Evolutionary conservation across 2,113 vertebrate species (phyloP), one percentile per base, ranked within the genome.

Genomic region (Coregonus clupeaformis): DNA sequence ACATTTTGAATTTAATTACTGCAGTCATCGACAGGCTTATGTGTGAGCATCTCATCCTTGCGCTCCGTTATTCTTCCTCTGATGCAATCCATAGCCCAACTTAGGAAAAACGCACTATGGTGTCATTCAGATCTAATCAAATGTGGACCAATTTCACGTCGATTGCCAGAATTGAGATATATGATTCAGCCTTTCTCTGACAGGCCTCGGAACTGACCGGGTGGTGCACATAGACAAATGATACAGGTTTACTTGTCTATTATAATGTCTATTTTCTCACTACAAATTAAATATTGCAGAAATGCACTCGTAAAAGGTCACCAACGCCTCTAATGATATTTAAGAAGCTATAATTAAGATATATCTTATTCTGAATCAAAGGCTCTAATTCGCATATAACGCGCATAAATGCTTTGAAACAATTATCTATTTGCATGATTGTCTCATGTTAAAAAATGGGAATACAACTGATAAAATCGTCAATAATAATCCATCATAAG

Each of bases 121-220:
- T 16, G 20, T 22, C 18, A 60, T 24, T 60, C n/a, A 52, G 49
- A 52, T 60, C n/a, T 7, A 22, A 60, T 60, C n/a, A n/a, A 60
- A 60, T 60, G 6, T 60, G n/a, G 36, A 42, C 36, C 36, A 42
- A 42, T 42, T 42, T 11, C 36, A 42, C 36, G 36, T 42, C 36
- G 36, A 11, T 42, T 7, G 36, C 11, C 36, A 11, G 36, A 42
- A 42, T 16, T 65, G 14, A 65, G 18, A n/a, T n/a, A 11, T 45
- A n/a, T 42, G 18, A 45, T 42, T 68, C 32, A 20, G 30, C 32
- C 32, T 36, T 68, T 68, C 63, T 65, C 14, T 5, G 22, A 3
- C 64, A 68, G 66, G 66, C 66, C 32, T 68, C 18, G 25, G 16
- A 68, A 68, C 7, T 42, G 36, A 42, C 66, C 66, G 66, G 30